A percentile compares a stretch with the other conserved stretches of the same genome.
These are phyloP conservation scores for Perdita meconis DNA, from an alignment of 2,888 invertebrate genomes.

Conservation along the genomic window DNA sequence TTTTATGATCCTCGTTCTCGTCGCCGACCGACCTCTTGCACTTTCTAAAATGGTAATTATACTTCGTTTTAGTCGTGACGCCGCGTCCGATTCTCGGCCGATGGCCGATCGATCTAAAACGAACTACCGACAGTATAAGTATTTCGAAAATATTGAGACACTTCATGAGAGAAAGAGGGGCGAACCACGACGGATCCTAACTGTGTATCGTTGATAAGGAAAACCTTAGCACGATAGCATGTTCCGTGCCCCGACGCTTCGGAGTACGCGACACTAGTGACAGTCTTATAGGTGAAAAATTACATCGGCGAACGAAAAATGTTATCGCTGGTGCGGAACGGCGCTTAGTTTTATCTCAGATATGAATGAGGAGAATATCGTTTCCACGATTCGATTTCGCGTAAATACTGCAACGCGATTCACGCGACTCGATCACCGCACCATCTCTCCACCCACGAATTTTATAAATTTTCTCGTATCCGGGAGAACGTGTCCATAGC, in stretches of 20 bases:
- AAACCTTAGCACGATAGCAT: conserved; percentile 50
- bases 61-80: conserved; percentile 28
- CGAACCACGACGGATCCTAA: conserved; percentile 29
- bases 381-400: not conserved
- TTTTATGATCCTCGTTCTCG: conserved; percentile 58
- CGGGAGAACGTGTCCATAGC: too few species aligned
- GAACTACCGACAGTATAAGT: conserved; percentile 44
- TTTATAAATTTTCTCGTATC: too few species aligned
- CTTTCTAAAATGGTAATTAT: conserved; percentile 71
- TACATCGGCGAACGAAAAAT: conserved; percentile 24
- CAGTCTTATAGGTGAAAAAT: conserved; percentile 27
- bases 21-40: conserved; percentile 69
- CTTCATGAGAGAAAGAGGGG: conserved; percentile 43
- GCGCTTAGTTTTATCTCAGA: conserved; percentile 43
- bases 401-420: not conserved
- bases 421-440: not conserved
- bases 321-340: conserved; percentile 38
- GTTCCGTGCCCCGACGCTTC: conserved; percentile 21
- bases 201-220: conserved; percentile 53
- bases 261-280: conserved; percentile 28
- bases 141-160: conserved; percentile 44
- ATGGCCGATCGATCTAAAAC: too few species aligned
- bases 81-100: too few species aligned
- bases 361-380: conserved; percentile 7
- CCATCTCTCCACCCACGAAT: too few species aligned